These are phyloP conservation scores for Actinopyga echinites DNA, from an alignment of 53 echinoderm and acorn worm species.

Conservation along the genomic window DNA sequence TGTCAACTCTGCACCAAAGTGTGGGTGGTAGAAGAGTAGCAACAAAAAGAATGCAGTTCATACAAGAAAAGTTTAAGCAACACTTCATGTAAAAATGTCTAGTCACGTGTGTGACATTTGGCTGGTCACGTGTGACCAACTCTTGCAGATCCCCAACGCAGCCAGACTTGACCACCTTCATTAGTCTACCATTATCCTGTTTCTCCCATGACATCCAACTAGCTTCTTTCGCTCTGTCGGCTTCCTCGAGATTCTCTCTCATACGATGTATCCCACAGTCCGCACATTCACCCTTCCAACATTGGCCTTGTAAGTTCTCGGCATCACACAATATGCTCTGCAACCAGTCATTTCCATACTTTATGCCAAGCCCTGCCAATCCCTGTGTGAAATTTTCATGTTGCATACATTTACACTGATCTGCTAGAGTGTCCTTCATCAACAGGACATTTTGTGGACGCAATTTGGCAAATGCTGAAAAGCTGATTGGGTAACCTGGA, in stretches of 20 bases:
- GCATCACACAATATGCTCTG: conserved; percentile 22
- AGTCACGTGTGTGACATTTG: too few species aligned
- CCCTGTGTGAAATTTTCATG: conserved; percentile 36
- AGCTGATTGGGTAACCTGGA: not conserved
- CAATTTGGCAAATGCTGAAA: conserved; percentile 43
- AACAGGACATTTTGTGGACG: conserved; percentile 23
- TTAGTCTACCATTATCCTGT: conserved; percentile 3
- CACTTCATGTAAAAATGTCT: too few species aligned
- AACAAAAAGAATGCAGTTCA: too few species aligned
- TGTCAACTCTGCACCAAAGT: too few species aligned
- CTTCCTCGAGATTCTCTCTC: not conserved
- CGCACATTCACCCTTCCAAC: conserved; percentile 30
- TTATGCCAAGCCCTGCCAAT: conserved; percentile 30
- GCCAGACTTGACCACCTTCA: not conserved
- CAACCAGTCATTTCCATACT: conserved; percentile 28
- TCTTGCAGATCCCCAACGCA: conserved; percentile 18
- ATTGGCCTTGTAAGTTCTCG: conserved; percentile 16
- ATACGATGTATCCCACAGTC: not conserved
- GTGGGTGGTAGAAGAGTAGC: too few species aligned
- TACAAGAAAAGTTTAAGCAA: too few species aligned
- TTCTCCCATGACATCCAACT: conserved; percentile 15
- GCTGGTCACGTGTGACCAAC: too few species aligned
- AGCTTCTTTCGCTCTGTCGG: conserved; percentile 6
- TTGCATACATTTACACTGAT: conserved; percentile 33
- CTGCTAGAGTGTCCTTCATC: conserved; percentile 29